Evolutionary conservation across 2,888 invertebrate species (phyloP), one percentile per base, ranked within the genome.

Genomic region (Augochlorella aurata): DNA sequence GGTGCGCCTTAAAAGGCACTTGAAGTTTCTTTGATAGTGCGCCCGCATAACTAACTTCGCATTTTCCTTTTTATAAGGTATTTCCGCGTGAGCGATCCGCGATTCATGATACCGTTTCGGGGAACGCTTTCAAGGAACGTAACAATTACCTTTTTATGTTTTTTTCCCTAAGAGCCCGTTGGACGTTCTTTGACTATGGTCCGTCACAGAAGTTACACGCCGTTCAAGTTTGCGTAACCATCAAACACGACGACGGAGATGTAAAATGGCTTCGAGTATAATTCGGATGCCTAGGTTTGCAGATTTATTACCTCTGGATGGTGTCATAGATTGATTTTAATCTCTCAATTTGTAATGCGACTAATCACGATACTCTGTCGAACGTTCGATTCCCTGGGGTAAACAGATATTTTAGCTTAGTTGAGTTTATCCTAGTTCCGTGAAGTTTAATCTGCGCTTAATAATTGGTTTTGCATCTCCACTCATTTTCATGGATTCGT

Each of bases 21-120:
- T 45, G 49, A 44, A 74, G 66, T 50, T 50, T 69, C 76, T 67
- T 71, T 66, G 66, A 73, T 24, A 67, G n/a, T 12, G 4, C 16
- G 10, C 54, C 76, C 76, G 79, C 71, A 71, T 76, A 66, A 45
- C 63, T 77, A 71, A 77, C 70, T 52, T 45, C 21, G 65, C 38
- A 14, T 79, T 76, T 70, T 44, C 24, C 45, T 79, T 47, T 70
- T 70, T 70, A 54, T 10, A 52, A 54, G 47, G 14, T 52, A 65
- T 18, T 65, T 77, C 73, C 47, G 45, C 45, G 50, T 5, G 45
- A 73, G n/a, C 21, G 18, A 77, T 52, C 63, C 45, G 24, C 12
- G 52, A 29, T 71, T 52, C 29, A 45, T 38, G n/a, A 38, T 74
- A 74, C 16, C 38, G 66, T n/a, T 49, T 72, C 61, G n/a, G 21